Evolutionary conservation across 2,888 invertebrate genomes (phyloP).

Genomic region (Drosophila mercatorum): DNA sequence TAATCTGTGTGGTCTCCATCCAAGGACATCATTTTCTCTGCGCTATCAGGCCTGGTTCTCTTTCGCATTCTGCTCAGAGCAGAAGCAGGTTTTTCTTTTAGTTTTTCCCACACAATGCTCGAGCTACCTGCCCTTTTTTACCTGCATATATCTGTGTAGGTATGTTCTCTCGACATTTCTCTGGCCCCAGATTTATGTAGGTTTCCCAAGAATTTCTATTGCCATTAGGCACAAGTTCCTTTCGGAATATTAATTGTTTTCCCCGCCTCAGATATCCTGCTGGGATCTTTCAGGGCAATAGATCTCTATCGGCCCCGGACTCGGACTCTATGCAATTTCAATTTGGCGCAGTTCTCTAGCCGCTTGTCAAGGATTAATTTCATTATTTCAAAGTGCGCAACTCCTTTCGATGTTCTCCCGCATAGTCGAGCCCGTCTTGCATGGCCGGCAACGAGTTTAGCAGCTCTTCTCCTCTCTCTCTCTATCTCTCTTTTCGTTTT

Average conservation of each 20-base stretch:
- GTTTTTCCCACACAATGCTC: constrained; percentile 63
- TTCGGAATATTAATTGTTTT: constrained; percentile 74
- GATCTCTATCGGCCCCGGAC: constrained; percentile 64
- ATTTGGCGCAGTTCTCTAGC: constrained; percentile 51
- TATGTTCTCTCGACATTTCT: constrained; percentile 32
- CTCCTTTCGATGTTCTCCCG: constrained; percentile 70
- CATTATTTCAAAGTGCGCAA: constrained; percentile 74
- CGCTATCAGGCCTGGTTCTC: neutral
- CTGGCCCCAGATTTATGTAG: constrained; percentile 49
- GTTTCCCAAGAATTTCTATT: constrained; percentile 46
- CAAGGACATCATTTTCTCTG: constrained; percentile 43
- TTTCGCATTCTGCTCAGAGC: constrained; percentile 5
- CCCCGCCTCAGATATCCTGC: constrained; percentile 48
- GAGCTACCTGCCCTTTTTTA: constrained; percentile 57
- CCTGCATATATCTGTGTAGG: constrained; percentile 35
- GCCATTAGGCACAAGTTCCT: constrained; percentile 24
- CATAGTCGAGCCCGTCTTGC: constrained; percentile 67
- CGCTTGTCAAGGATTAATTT: constrained; percentile 84
- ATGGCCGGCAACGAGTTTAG: constrained; percentile 68
- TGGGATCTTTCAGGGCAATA: constrained; percentile 52
- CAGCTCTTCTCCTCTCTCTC: constrained; percentile 38
- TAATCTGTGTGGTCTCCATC: constrained; percentile 38
- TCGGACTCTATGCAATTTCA: constrained; percentile 34
- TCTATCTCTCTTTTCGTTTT: constrained; percentile 44
- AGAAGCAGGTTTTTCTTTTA: constrained; percentile 38